Percentiles rank a stretch among this genome's conserved stretches.
These are phyloP conservation scores for Rhinogobio ventralis DNA, from an alignment of 2,797 vertebrate species.

Conservation along the genomic window DNA sequence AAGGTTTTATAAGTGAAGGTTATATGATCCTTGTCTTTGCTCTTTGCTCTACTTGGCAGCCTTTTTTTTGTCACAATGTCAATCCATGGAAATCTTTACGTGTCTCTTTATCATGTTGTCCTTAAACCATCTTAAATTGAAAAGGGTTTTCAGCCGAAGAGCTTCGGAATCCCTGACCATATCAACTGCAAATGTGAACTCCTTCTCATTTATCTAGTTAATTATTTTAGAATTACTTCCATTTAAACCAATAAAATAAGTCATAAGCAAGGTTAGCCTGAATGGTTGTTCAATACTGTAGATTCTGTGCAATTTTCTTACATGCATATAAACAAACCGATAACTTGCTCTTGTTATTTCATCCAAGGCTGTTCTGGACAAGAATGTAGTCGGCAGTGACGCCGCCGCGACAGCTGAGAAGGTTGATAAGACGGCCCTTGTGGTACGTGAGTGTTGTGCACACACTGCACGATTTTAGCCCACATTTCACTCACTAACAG, in stretches of 20 bases:
- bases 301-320: neutral
- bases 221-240: neutral
- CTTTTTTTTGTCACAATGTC: conserved; percentile 28
- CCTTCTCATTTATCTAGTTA: neutral
- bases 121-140: neutral
- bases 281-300: neutral
- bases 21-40: conserved; percentile 33
- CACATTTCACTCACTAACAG: neutral
- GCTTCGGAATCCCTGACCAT: neutral
- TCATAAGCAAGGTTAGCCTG: neutral
- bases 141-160: neutral
- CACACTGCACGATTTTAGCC: neutral
- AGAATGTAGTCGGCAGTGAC: conserved; percentile 65
- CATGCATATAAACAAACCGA: neutral
- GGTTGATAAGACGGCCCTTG: conserved; percentile 65
- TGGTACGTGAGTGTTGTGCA: conserved; percentile 61
- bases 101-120: neutral
- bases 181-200: neutral
- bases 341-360: neutral
- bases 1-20: conserved; percentile 3
- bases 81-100: neutral
- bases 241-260: neutral
- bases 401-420: conserved; percentile 58
- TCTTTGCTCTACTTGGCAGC: conserved; percentile 42
- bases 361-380: conserved; percentile 76